Evolutionary conservation across 2,113 vertebrate genomes (phyloP), one percentile per base, ranked within the genome.

Genomic region (Recurvirostra avosetta): DNA sequence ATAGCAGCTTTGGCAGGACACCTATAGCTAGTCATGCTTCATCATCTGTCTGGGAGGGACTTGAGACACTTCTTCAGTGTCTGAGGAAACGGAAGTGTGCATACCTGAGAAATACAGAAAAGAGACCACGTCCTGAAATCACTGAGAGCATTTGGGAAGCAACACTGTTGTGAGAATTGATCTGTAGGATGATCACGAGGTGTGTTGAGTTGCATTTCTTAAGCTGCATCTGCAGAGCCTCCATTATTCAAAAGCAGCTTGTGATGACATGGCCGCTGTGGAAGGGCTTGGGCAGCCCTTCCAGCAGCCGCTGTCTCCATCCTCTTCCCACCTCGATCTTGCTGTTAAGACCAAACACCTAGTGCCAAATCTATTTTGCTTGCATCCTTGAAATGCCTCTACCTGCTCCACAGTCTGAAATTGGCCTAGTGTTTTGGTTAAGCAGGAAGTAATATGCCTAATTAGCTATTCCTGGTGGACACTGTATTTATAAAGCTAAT

Each of bases 1-100:
- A 34, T 7, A 56, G 40, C 41, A 41, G 41, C 41, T 41, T 41
- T 41, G 41, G 41, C 12, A 13, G 41, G 41, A 41, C 0, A 0
- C 9, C 18, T 27, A 3, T 50, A 50, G 32, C 68, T 74, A 32
- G 5, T 71, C 47, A 16, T 47, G 16, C 43, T 61, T 65, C 72
- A 45, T 73, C 36, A 34, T 61, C 36, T 56, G 21, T 30, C 72
- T 34, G 9, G 40, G 47, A 70, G 15, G 32, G 41, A 55, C 63
- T 70, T 38, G 32, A 74, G 17, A 50, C 5, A 2, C 8, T 74
- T 74, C 18, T 82, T 91, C 38, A 21, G 4, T 34, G 18, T 55
- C n/a, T 62, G 41, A 43, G 25, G 40, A 74, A 13, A 10, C 6
- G 6, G 70, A 75, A 82, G 61, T 19, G 6, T 40, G 2, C 9